A percentile compares a stretch with the other conserved stretches of the same genome.
These are phyloP conservation scores for Ceryle rudis DNA, from an alignment of 2,797 vertebrate species.

Conservation along the genomic window DNA sequence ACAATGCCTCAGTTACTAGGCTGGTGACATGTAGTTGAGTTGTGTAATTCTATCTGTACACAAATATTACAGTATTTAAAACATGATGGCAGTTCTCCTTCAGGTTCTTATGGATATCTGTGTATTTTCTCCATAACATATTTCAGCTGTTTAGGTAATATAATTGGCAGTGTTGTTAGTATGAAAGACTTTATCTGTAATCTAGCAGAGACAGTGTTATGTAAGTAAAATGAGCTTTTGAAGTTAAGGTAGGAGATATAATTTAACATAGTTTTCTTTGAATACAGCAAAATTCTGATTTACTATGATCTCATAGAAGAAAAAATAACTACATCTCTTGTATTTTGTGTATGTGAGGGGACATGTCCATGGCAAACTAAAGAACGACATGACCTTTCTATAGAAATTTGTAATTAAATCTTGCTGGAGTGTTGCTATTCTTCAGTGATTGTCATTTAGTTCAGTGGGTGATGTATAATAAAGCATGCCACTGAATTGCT, in stretches of 20 bases:
- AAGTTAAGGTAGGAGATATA: background rate
- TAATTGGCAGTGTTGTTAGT: background rate
- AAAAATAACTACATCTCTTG: background rate
- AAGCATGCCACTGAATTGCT: background rate
- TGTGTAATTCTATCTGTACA: background rate
- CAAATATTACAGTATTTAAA: background rate
- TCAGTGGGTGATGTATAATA: background rate
- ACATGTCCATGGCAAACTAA: background rate
- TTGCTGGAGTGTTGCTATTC: background rate
- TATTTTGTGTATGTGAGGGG: background rate
- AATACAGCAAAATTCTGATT: background rate
- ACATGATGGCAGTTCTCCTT: background rate
- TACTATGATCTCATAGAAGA: background rate
- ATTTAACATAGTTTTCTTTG: background rate
- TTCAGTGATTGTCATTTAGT: background rate
- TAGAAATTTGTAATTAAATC: background rate
- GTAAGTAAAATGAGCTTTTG: background rate
- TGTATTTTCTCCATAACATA: background rate
- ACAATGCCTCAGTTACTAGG: background rate
- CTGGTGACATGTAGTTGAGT: background rate
- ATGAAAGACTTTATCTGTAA: background rate
- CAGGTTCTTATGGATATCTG: background rate
- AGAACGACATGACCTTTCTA: background rate
- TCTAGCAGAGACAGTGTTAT: accelerated
- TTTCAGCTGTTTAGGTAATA: constrained; percentile 22